phyloP scores from a whole-genome alignment of 1,140 invertebrate species.

The Ips typographus region DNA sequence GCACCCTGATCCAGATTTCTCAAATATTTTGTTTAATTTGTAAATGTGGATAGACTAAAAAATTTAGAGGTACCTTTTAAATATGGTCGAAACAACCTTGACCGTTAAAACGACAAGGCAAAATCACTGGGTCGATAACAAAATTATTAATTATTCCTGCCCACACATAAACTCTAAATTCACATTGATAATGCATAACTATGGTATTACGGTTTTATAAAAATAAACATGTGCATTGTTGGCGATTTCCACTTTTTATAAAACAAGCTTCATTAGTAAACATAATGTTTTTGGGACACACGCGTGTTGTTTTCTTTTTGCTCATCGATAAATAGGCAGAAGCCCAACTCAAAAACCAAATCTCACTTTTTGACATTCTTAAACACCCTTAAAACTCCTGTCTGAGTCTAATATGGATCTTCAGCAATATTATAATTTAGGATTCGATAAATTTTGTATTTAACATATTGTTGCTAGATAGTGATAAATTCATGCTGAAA shows the following conservation, averaged over 20 bases:
- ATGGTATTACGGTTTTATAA: background rate
- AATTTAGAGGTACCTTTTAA: background rate
- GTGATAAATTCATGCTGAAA: too few species aligned
- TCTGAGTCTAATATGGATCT: too few species aligned
- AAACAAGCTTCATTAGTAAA: slow-evolving; percentile 8
- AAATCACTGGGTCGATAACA: slow-evolving; percentile 12
- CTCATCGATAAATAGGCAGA: too few species aligned
- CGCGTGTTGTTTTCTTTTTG: too few species aligned
- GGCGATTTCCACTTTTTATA: background rate
- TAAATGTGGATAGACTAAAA: slow-evolving; percentile 4
- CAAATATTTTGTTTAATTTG: background rate
- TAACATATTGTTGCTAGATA: too few species aligned
- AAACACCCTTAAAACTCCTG: too few species aligned
- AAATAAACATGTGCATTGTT: slow-evolving; percentile 3
- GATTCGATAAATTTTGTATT: too few species aligned
- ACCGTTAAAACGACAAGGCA: slow-evolving; percentile 1
- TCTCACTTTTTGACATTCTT: too few species aligned
- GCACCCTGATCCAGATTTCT: too few species aligned
- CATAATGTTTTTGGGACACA: background rate
- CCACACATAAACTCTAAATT: slow-evolving; percentile 15
- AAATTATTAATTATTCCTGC: slow-evolving; percentile 14
- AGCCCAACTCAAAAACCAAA: too few species aligned
- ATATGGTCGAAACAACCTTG: slow-evolving; percentile 6
- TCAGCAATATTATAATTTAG: too few species aligned
- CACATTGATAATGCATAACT: slow-evolving; percentile 14